Percentiles rank a stretch among this genome's conserved stretches.
Conservation (phyloP, 92 coral and sea anemone genomes). For the Siderastrea siderea region DNA sequence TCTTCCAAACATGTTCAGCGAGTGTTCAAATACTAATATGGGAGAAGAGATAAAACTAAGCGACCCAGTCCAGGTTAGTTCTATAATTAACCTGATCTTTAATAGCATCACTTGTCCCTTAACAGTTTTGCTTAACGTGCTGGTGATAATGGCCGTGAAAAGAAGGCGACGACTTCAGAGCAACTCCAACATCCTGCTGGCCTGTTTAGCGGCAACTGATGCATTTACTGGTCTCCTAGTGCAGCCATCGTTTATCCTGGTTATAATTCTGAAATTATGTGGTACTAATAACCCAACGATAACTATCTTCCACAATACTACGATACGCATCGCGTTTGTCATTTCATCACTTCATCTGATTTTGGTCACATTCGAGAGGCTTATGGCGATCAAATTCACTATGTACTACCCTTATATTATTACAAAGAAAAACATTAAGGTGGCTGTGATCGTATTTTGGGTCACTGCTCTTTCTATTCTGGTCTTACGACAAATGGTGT, state of each 20-base stretch:
- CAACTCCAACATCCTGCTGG: conserved; percentile 14
- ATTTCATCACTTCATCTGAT: conserved; percentile 13
- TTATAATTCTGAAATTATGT: background rate
- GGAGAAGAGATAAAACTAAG: background rate
- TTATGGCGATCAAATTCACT: conserved; percentile 5
- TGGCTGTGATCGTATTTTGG: background rate
- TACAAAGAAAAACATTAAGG: conserved; percentile 3
- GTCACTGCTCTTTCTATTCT: background rate
- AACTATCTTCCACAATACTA: background rate
- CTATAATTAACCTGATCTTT: background rate
- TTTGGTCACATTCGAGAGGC: conserved; percentile 6
- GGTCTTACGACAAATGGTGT: background rate
- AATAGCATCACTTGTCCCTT: conserved; percentile 11
- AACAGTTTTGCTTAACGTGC: conserved; percentile 8
- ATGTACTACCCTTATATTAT: background rate
- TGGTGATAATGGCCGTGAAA: conserved; percentile 36
- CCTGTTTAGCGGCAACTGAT: conserved; percentile 23
- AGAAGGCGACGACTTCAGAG: conserved; percentile 26
- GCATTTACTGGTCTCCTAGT: background rate
- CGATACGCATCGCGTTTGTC: background rate
- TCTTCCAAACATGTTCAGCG: background rate
- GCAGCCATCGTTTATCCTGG: background rate
- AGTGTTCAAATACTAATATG: background rate
- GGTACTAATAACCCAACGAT: too few species aligned
- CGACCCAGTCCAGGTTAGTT: background rate